A percentile compares a stretch with the other conserved stretches of the same genome.
phyloP scores from a whole-genome alignment of 1,140 invertebrate genomes.

The Zaprionus ghesquierei region DNA sequence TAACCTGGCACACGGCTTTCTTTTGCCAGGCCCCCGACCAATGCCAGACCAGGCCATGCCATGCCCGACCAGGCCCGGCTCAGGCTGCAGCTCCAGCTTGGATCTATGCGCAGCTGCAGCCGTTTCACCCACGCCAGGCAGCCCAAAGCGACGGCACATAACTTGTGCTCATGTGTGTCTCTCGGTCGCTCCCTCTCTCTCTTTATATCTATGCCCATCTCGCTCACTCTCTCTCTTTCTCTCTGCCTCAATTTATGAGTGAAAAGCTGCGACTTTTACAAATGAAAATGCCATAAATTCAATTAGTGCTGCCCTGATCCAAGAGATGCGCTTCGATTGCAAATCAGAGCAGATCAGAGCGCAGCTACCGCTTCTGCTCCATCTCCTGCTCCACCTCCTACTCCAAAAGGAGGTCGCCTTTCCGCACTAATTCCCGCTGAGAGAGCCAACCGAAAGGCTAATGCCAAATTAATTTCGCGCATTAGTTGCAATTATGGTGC shows the following conservation, averaged over 20 bases:
- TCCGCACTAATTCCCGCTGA: slow-evolving; percentile 57
- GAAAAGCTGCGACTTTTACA: slow-evolving; percentile 69
- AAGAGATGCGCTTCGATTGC: slow-evolving; percentile 38
- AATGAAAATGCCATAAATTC: slow-evolving; percentile 74
- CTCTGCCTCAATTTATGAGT: slow-evolving; percentile 77
- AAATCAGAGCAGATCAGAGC: slow-evolving; percentile 61
- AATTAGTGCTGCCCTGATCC: slow-evolving; percentile 54
- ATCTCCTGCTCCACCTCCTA: neutral
- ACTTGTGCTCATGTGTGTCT: slow-evolving; percentile 32
- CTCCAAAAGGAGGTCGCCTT: slow-evolving; percentile 50
- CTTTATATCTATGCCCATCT: neutral
- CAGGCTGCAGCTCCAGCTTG: neutral
- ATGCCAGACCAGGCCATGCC: slow-evolving; percentile 1
- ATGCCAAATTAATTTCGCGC: slow-evolving; percentile 73
- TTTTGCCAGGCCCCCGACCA: slow-evolving; percentile 33
- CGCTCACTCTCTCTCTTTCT: neutral
- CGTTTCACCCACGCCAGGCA: slow-evolving; percentile 71
- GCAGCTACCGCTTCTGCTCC: neutral
- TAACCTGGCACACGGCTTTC: slow-evolving; percentile 62
- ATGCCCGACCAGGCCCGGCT: neutral
- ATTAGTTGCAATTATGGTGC: slow-evolving; percentile 66
- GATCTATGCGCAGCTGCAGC: slow-evolving; percentile 67
- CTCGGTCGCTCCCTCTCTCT: neutral
- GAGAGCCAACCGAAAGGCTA: slow-evolving; percentile 14
- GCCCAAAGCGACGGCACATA: slow-evolving; percentile 56